These are phyloP conservation scores for Eurosta solidaginis DNA, from an alignment of 1,140 invertebrate genomes.

Conservation along the genomic window DNA sequence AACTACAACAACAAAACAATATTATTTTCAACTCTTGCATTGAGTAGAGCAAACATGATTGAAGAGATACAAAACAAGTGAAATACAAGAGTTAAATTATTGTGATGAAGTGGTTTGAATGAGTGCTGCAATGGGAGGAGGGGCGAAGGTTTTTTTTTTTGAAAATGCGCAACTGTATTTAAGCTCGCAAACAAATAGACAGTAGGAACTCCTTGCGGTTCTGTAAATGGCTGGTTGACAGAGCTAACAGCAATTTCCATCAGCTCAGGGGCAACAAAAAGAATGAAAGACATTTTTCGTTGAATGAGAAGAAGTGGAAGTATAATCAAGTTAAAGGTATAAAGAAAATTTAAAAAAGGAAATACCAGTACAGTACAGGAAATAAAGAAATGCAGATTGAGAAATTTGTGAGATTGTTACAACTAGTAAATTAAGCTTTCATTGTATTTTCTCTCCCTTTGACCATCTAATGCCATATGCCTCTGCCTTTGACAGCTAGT, in stretches of 20 bases:
- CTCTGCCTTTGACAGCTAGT: too few relatives aligned
- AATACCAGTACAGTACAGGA: too few relatives aligned
- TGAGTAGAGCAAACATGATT: constrained; percentile 16
- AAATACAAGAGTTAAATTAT: constrained; percentile 19
- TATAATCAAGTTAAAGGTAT: neutral
- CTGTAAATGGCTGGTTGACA: constrained; percentile 17
- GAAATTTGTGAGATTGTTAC: too few relatives aligned
- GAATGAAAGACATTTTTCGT: neutral
- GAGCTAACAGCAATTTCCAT: constrained; percentile 24
- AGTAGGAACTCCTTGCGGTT: neutral
- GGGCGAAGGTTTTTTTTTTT: neutral
- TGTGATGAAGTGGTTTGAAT: neutral
- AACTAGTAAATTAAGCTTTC: too few relatives aligned
- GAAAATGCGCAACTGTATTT: neutral
- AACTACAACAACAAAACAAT: neutral
- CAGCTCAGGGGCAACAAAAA: neutral
- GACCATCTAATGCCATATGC: too few relatives aligned
- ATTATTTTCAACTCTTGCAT: neutral
- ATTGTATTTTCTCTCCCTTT: too few relatives aligned
- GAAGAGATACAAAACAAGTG: constrained; percentile 9
- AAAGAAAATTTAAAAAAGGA: too few relatives aligned
- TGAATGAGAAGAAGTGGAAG: too few relatives aligned
- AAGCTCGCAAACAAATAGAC: neutral
- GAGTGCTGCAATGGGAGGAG: neutral
- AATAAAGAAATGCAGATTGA: too few relatives aligned